A percentile compares a stretch with the other conserved stretches of the same genome.
Evolutionary conservation across 2,888 invertebrate genomes (phyloP).

Genomic region (Poecilus cupreus): DNA sequence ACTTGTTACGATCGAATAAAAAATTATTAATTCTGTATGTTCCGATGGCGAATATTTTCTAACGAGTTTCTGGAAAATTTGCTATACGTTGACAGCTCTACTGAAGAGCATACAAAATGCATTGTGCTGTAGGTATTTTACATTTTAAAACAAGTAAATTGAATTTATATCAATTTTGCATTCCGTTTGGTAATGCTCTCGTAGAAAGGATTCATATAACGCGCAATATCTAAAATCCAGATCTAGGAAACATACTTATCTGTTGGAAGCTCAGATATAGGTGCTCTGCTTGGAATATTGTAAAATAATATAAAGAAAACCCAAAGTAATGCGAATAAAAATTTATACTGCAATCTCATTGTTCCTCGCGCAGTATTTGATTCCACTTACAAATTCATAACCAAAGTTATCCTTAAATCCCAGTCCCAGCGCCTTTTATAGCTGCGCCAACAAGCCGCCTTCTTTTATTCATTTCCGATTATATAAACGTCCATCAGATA

Average conservation of each 20-base stretch:
- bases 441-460: background rate
- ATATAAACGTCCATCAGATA: background rate
- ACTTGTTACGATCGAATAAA: too few species aligned
- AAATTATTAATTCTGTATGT: too few species aligned
- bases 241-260: background rate
- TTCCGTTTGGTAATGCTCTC: too few species aligned
- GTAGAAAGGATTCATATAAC: too few species aligned
- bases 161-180: too few species aligned
- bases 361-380: background rate
- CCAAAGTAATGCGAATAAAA: background rate
- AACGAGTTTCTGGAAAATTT: too few species aligned
- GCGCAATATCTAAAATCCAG: too few species aligned
- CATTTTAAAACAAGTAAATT: too few species aligned
- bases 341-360: background rate
- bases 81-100: too few species aligned
- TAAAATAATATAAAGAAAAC: constrained; percentile 1
- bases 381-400: background rate
- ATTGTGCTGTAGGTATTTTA: too few species aligned
- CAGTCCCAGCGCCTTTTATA: background rate
- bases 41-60: too few species aligned
- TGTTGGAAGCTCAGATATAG: background rate
- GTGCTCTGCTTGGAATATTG: background rate
- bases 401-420: background rate
- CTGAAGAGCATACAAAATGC: too few species aligned
- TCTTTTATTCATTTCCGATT: background rate